These are phyloP conservation scores for Hyppa rectilinea DNA, from an alignment of 2,888 invertebrate species.

Conservation along the genomic window DNA sequence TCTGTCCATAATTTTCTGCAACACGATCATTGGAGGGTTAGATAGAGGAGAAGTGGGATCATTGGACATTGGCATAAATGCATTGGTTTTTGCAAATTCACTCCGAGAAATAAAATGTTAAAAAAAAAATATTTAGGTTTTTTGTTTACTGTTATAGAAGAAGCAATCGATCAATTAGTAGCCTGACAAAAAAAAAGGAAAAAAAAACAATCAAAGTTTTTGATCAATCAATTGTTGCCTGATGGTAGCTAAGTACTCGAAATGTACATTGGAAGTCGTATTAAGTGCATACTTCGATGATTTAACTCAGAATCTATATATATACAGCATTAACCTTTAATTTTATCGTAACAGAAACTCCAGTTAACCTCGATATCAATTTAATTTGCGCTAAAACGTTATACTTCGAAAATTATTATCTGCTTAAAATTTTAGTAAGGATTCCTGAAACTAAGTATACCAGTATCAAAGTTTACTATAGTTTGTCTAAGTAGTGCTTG, in stretches of 20 bases:
- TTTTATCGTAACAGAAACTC: conserved; percentile 17
- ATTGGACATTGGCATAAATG: neutral
- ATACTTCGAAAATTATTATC: conserved; percentile 60
- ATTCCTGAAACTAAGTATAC: conserved; percentile 57
- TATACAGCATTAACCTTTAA: neutral
- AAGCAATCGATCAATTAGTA: too few species aligned
- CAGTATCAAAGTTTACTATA: conserved; percentile 56
- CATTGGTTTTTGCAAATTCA: neutral
- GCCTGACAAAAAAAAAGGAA: too few species aligned
- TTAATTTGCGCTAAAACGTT: conserved; percentile 47
- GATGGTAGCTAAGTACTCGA: neutral
- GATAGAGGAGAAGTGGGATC: neutral
- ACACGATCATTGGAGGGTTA: conserved; percentile 1
- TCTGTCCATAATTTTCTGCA: neutral
- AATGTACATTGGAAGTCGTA: neutral
- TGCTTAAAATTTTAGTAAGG: conserved; percentile 60
- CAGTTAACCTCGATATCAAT: conserved; percentile 44
- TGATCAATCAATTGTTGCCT: neutral
- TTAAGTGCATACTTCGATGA: neutral
- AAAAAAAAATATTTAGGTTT: neutral
- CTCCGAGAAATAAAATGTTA: neutral
- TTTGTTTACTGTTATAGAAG: neutral
- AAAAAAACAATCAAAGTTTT: too few species aligned
- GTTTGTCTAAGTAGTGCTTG: conserved; percentile 59
- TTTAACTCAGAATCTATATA: neutral